Conservation (phyloP, 2,888 invertebrate species). For the Piscicola geometra region DNA sequence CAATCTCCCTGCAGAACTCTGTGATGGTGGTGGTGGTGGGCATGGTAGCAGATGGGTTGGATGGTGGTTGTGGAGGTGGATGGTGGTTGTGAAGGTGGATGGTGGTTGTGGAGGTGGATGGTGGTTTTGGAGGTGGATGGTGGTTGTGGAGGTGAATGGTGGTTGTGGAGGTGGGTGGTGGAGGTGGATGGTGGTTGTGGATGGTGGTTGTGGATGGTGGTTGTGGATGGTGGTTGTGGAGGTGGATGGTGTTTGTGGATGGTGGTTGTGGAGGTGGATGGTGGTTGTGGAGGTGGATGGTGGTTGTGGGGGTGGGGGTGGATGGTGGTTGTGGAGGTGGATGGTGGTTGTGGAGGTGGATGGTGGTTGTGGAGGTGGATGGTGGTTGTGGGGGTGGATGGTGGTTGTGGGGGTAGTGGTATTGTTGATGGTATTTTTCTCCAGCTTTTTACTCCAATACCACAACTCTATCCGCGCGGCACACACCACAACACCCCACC, state of each 20-base stretch:
- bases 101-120: neutral
- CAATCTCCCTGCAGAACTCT: conserved; percentile 67
- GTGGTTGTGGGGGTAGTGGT: neutral
- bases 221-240: neutral
- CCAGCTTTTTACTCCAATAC: too few relatives aligned
- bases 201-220: too few relatives aligned
- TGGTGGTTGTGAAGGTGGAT: neutral
- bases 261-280: too few relatives aligned
- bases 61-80: neutral
- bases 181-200: neutral
- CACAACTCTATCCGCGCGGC: too few relatives aligned
- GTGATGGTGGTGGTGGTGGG: too few relatives aligned
- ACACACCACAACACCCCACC: too few relatives aligned
- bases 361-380: neutral
- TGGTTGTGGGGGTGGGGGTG: neutral
- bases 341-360: too few relatives aligned
- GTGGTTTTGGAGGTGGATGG: neutral
- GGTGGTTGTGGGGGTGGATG: neutral
- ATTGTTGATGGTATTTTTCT: too few relatives aligned
- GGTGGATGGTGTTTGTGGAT: neutral
- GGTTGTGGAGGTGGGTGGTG: neutral
- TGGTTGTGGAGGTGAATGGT: neutral
- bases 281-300: neutral
- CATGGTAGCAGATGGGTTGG: too few relatives aligned
- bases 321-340: conserved; percentile 60